phyloP scores from a whole-genome alignment of 2,113 vertebrate genomes.

The Eulacestoma nigropectus region DNA sequence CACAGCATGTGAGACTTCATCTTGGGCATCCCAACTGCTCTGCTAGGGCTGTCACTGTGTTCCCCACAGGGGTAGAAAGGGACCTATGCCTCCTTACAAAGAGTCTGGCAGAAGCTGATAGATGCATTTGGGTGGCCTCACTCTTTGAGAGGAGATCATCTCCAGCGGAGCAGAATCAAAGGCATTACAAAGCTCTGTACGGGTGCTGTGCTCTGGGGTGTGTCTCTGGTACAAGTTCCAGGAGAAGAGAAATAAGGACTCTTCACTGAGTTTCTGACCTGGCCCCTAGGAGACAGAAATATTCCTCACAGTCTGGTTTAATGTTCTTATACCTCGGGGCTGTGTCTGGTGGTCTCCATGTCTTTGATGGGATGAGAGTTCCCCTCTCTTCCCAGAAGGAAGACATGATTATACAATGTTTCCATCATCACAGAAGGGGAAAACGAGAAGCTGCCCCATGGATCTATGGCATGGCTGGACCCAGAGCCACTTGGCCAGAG shows the following conservation, averaged over 20 bases:
- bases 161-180: constrained; percentile 11
- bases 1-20: neutral
- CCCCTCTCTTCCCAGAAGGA: neutral
- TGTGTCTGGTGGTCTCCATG: neutral
- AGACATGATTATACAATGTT: neutral
- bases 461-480: constrained; percentile 1
- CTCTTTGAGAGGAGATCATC: neutral
- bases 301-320: neutral
- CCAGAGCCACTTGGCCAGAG: neutral
- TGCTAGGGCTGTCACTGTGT: neutral
- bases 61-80: neutral
- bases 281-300: neutral
- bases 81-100: neutral
- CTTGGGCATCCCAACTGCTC: neutral
- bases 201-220: neutral
- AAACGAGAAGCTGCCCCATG: neutral
- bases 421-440: neutral
- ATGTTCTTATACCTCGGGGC: neutral
- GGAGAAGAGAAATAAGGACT: neutral
- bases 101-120: neutral
- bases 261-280: neutral
- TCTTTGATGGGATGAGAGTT: neutral
- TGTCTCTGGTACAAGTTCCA: neutral
- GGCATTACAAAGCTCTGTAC: neutral
- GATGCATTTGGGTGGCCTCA: neutral